These are phyloP conservation scores for Furcula furcula DNA, from an alignment of 2,888 invertebrate species.

Conservation along the genomic window DNA sequence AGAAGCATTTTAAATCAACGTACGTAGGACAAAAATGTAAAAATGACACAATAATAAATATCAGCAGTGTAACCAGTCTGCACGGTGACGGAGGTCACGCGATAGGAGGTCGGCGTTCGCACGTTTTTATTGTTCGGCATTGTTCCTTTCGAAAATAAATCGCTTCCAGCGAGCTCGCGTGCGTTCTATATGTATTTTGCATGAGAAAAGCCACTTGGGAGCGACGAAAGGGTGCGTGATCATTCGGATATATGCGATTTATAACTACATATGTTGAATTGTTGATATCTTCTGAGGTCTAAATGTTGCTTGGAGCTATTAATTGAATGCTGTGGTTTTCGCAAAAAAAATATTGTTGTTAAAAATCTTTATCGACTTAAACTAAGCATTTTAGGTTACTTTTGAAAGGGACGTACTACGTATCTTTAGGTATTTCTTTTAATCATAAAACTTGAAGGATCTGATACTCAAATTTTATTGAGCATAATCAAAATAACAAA, in stretches of 20 bases:
- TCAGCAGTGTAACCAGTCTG: not conserved
- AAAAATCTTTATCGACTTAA: too few species aligned
- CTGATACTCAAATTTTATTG: too few species aligned
- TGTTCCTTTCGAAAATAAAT: constrained; percentile 17
- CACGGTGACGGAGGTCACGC: constrained; percentile 10
- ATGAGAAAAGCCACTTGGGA: constrained; percentile 4
- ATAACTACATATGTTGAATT: not conserved
- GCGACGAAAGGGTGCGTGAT: constrained; percentile 5
- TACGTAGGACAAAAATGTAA: not conserved
- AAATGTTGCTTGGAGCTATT: too few species aligned
- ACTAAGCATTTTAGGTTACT: too few species aligned
- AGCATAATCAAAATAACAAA: too few species aligned
- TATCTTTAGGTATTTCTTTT: too few species aligned
- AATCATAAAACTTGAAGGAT: too few species aligned
- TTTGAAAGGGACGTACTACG: too few species aligned
- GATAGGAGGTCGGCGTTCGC: constrained; percentile 7
- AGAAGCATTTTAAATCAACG: not conserved
- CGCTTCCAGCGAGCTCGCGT: constrained; percentile 10
- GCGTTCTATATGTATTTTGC: constrained; percentile 6
- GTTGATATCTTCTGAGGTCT: too few species aligned
- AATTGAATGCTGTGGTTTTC: too few species aligned
- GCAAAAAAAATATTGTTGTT: too few species aligned
- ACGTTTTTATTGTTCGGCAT: constrained; percentile 17
- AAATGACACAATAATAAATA: constrained; percentile 1
- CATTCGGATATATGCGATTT: not conserved